Evolutionary conservation across 2,888 invertebrate genomes (phyloP), one percentile per base, ranked within the genome.

Genomic region (Alloplasta piceator): DNA sequence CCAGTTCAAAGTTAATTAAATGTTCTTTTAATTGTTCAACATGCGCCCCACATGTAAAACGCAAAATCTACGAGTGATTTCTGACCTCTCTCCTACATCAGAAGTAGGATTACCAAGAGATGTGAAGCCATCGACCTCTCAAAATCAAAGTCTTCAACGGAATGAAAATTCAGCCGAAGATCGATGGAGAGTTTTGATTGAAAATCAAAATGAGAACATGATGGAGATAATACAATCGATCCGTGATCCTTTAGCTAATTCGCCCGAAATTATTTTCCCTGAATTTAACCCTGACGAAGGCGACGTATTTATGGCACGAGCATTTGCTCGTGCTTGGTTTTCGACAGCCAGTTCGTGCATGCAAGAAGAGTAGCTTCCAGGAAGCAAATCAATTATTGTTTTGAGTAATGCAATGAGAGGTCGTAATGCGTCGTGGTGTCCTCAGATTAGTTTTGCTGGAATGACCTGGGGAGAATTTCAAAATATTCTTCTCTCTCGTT

Each of bases 381-480:
- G 76, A 60, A 72, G 76, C 64, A 39, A 72, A 16, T 36, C 80
- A 12, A 72, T 74, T 7, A 74, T 80, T 7, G 74, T 68, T 6
- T 39, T 76, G 9, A 76, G 76, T 48, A 36, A 38, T 14, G 80
- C 72, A 6, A 14, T 80, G 26, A 75, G 75, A 46, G 82, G 82
- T n/a, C 38, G 64, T 5, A 79, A 66, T 36, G 10, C 79, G 36
- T 39, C 64, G 26, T 75, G 82, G 72, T 56, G 74, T 7, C 52
- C 82, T 16, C 82, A 82, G 38, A 58, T 75, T 10, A 58, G 16
- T 41, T 79, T 55, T 48, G 9, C 68, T 12, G 75, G 71, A 63
- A 78, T 82, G 71, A 74, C 52, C 7, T 80, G 82, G 82, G 12
- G 50, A n/a, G 61, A 74, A 46, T 82, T 76, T 43, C 75, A 80